Conservation (phyloP, 1,140 invertebrate species). For the Tribolium castaneum region DNA sequence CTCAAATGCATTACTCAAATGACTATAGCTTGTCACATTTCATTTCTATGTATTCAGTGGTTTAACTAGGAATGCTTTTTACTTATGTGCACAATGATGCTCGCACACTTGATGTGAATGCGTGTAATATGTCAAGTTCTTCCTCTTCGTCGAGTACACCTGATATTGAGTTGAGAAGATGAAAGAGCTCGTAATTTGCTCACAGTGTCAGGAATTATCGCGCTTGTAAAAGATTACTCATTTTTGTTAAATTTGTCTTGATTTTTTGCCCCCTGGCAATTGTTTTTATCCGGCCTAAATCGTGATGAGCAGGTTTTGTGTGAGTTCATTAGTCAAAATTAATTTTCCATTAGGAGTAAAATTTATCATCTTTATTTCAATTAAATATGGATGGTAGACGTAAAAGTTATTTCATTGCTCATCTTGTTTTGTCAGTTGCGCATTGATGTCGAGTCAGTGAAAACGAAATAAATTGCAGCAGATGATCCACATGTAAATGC, state of each 20-base stretch:
- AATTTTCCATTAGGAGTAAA: not conserved
- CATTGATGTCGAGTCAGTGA: not conserved
- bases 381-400: not conserved
- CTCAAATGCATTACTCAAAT: not conserved
- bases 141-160: not conserved
- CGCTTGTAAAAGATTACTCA: no score
- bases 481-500: slow-evolving; percentile 25
- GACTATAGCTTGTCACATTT: not conserved
- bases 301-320: not conserved
- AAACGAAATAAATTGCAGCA: not conserved
- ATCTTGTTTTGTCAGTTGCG: not conserved
- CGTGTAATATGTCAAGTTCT: not conserved
- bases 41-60: not conserved
- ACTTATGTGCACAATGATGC: not conserved
- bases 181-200: not conserved
- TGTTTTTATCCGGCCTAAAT: not conserved
- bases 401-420: slow-evolving; percentile 18
- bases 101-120: not conserved
- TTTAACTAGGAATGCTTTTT: not conserved
- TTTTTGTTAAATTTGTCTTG: no score
- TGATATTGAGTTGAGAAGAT: not conserved
- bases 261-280: no score
- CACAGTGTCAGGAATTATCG: no score
- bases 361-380: slow-evolving; percentile 19
- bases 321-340: slow-evolving; percentile 17